Percentiles rank a stretch among this genome's conserved stretches.
Evolutionary conservation across 1,140 invertebrate genomes (phyloP).

Genomic region (Penaeus chinensis): DNA sequence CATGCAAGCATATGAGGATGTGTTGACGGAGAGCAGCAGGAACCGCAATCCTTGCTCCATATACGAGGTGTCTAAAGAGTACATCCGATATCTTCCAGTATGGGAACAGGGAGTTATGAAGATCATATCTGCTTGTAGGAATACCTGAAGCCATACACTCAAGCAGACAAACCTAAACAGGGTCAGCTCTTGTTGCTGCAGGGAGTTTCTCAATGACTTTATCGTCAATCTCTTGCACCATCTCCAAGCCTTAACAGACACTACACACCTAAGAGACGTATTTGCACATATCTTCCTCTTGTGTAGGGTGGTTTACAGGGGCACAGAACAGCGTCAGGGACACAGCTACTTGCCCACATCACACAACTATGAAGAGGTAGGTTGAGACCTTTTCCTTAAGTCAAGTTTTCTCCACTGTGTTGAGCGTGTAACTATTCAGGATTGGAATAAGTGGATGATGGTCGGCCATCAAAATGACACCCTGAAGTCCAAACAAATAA

Average conservation of each 20-base stretch:
- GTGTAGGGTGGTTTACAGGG: background rate
- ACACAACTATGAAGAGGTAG: slow-evolving; percentile 2
- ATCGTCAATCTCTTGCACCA: too few species aligned
- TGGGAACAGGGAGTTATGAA: background rate
- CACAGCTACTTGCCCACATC: background rate
- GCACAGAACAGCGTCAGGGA: background rate
- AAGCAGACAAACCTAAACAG: too few species aligned
- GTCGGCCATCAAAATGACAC: background rate
- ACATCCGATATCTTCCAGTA: background rate
- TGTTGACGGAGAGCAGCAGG: background rate
- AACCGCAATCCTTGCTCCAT: background rate
- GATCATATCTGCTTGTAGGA: slow-evolving; percentile 7
- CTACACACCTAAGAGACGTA: background rate
- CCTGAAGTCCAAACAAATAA: background rate
- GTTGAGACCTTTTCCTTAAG: background rate
- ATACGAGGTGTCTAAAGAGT: background rate
- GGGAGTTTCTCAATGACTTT: too few species aligned
- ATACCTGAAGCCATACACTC: background rate
- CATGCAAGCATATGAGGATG: background rate
- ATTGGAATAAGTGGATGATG: too few species aligned
- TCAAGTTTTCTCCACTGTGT: too few species aligned
- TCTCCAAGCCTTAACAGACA: too few species aligned
- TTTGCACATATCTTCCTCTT: background rate
- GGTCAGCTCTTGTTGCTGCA: too few species aligned
- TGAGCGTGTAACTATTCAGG: too few species aligned